Conservation (phyloP, 2,797 vertebrate species). For the Thripadectes ignobilis region DNA sequence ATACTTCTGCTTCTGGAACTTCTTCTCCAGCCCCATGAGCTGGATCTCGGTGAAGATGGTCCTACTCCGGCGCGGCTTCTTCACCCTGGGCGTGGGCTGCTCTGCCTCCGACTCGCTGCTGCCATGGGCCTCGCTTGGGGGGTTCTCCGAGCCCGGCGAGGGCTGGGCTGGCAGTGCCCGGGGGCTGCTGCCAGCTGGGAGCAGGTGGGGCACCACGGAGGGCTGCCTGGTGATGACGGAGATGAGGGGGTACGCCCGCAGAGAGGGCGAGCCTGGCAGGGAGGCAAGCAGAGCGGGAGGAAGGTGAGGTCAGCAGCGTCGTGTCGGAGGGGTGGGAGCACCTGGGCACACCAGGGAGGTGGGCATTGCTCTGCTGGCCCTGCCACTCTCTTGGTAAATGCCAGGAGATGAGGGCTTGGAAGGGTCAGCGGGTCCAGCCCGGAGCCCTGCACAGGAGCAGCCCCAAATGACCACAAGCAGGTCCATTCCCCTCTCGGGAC, state of each 20-base stretch:
- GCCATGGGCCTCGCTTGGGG: constrained; percentile 71
- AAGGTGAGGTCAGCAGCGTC: not conserved
- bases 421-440: too few relatives aligned
- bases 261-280: constrained; percentile 84
- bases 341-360: not conserved
- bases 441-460: not conserved
- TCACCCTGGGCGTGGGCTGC: constrained; percentile 81
- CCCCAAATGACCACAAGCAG: not conserved
- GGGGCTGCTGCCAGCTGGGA: constrained; percentile 71
- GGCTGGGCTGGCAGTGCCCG: constrained; percentile 74
- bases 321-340: not conserved
- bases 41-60: constrained; percentile 99
- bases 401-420: not conserved
- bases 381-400: not conserved
- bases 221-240: constrained; percentile 92
- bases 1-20: constrained; percentile 99
- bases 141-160: constrained; percentile 69
- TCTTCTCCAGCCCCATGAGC: constrained; percentile 98
- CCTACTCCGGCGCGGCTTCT: constrained; percentile 93
- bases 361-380: not conserved
- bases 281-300: not conserved
- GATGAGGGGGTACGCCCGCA: constrained; percentile 89
- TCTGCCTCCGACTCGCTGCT: constrained; percentile 96
- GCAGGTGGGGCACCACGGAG: constrained; percentile 78
- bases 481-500: not conserved